phyloP scores from a whole-genome alignment of 2,888 invertebrate genomes.

The Pogonocherus hispidulus region DNA sequence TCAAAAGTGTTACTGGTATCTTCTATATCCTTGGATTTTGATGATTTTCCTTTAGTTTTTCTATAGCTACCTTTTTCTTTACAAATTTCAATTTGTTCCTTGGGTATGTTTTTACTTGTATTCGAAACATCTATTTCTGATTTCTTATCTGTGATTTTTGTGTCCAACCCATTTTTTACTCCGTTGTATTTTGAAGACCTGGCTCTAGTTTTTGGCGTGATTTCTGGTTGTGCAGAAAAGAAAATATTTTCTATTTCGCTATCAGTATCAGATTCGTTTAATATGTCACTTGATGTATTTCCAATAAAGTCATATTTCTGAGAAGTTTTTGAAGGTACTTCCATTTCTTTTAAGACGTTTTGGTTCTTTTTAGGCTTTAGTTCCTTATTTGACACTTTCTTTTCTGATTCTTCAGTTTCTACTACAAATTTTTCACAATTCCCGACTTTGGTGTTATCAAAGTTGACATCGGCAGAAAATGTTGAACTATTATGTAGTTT shows the following conservation, averaged over 20 bases:
- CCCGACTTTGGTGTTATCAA: background rate
- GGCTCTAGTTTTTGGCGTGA: background rate
- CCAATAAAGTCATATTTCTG: background rate
- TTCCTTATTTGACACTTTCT: background rate
- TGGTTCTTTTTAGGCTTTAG: background rate
- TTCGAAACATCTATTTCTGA: background rate
- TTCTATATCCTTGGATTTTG: background rate
- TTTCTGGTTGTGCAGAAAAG: background rate
- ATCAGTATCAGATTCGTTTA: background rate
- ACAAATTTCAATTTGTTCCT: background rate
- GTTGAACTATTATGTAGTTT: background rate
- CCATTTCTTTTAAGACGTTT: background rate
- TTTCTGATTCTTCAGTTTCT: background rate
- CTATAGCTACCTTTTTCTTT: background rate
- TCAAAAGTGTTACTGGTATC: background rate
- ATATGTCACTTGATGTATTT: background rate
- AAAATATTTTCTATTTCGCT: constrained; percentile 1
- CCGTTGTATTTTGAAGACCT: background rate
- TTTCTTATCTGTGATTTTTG: background rate
- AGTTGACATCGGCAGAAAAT: background rate
- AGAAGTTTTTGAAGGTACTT: background rate
- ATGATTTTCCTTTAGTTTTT: background rate
- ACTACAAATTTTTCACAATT: background rate
- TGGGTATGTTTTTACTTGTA: background rate
- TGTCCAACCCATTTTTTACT: background rate